Base-by-base conservation (phyloP, 53 echinoderm and acorn worm species). In the Holothuria scabra region DNA sequence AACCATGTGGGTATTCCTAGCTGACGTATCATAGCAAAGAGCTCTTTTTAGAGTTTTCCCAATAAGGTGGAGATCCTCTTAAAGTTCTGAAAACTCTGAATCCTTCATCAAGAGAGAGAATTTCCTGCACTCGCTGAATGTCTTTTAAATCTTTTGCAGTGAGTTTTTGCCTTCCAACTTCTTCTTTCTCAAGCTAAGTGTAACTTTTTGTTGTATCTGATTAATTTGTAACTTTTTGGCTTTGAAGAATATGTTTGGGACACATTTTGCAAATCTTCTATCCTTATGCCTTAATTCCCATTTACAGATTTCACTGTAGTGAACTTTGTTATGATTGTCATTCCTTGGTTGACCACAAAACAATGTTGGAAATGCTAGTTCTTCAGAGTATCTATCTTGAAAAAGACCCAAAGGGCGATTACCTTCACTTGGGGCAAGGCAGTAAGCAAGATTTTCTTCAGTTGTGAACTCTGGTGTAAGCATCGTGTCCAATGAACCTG, bases 1-100 rank as follows among this genome's bases (percentile, higher is more conserved):
- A 90, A 90, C 83, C 86, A 90, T 65, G 90, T 90, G 56, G 84
- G 90, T 35, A 90, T 26, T 52, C 86, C 83, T 18, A 90, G 32
- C 24, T 90, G 90, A 18, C 86, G 57, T 16, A 90, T 66, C 86
- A 86, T 86, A 18, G 90, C 90, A 86, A 90, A 90, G 5, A 75
- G 24, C 19, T 90, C 83, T 83, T 88, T 35, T 88, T 69, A 18
- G 59, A 28, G 13, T 83, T 83, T 82, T 83, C 72, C 46, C 57
- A 66, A 35, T 87, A 83, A 52, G 83, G 83, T 19, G n/a, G 83
- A 24, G 83, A 83, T 37, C 61, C 72, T 30, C 83, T 66, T 58
- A 87, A n/a, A 28, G 56, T 70, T 83, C 74, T 23, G 26, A 87
- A 61, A 1, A 83, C 67, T 37, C 49, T 34, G 30, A 56, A 87